Conservation (phyloP, 2,888 invertebrate genomes). For the Drosophila merina region DNA sequence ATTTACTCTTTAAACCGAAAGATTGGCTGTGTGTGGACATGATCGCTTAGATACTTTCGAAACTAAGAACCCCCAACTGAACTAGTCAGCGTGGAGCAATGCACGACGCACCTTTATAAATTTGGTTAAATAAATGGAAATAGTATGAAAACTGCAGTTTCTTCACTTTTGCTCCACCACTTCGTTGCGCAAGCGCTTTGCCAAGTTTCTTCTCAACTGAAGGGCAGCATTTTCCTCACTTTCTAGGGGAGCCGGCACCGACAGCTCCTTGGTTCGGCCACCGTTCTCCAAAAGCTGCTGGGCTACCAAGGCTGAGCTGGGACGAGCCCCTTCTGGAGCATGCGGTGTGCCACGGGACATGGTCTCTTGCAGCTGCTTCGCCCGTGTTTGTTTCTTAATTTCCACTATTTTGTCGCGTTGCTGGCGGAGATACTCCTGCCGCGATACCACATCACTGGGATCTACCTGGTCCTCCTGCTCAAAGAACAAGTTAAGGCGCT, state of each 20-base stretch:
- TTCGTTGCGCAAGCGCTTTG: conserved; percentile 93
- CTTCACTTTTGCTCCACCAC: conserved; percentile 87
- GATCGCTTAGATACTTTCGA: conserved; percentile 35
- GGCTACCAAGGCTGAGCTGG: conserved; percentile 91
- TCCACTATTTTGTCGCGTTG: conserved; percentile 96
- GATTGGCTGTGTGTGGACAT: conserved; percentile 7
- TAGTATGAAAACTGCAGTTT: background rate
- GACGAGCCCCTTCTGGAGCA: conserved; percentile 83
- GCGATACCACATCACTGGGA: conserved; percentile 88
- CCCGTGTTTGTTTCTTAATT: conserved; percentile 94
- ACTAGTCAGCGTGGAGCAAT: conserved; percentile 61
- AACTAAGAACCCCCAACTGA: conserved; percentile 29
- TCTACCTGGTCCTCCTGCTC: conserved; percentile 83
- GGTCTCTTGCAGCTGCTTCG: conserved; percentile 89
- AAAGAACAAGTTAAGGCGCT: conserved; percentile 83
- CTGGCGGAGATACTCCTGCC: conserved; percentile 93
- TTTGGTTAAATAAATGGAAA: conserved; percentile 45
- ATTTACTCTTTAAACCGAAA: background rate
- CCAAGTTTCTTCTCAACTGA: conserved; percentile 92
- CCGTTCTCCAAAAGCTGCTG: conserved; percentile 87
- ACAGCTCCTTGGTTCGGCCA: conserved; percentile 65
- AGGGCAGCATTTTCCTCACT: conserved; percentile 85
- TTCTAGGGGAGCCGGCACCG: conserved; percentile 41
- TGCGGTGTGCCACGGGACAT: conserved; percentile 84
- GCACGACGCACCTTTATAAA: conserved; percentile 39